Evolutionary conservation across 2,797 vertebrate species (phyloP).

Genomic region (Hemitrygon akajei): DNA sequence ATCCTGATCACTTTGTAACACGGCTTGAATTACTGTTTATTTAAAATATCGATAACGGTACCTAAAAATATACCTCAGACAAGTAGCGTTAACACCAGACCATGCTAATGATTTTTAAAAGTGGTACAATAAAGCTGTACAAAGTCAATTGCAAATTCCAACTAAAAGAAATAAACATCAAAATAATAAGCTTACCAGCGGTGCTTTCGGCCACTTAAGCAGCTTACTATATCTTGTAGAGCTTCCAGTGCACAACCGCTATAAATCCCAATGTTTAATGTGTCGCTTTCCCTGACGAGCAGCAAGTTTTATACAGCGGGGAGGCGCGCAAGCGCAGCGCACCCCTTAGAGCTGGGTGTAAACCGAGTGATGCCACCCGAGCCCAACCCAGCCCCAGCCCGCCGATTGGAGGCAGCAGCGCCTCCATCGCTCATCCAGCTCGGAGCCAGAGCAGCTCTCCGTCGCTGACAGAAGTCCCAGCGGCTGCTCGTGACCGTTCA

Average conservation of each 20-base stretch:
- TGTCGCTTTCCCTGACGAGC: neutral
- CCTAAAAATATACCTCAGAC: neutral
- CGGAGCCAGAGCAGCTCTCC: neutral
- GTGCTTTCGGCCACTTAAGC: neutral
- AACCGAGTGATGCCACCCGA: neutral
- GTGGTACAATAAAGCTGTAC: neutral
- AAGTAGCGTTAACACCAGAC: neutral
- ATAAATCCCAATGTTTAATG: conserved; percentile 28
- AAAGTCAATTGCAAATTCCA: neutral
- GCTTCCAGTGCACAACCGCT: neutral
- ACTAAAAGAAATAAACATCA: too few species aligned
- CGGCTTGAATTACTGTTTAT: neutral
- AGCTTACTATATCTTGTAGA: too few species aligned
- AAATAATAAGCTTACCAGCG: neutral
- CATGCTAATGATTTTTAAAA: neutral
- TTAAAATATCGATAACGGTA: neutral
- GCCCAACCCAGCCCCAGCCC: neutral
- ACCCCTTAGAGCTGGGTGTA: neutral
- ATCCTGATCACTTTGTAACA: neutral
- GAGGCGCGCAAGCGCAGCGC: conserved; percentile 10
- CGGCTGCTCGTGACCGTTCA: neutral
- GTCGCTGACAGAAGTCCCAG: neutral
- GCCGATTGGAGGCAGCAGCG: neutral
- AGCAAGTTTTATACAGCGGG: conserved; percentile 27
- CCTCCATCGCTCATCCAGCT: neutral